Conservation (phyloP, 1,140 invertebrate species). For the Ruditapes philippinarum region DNA sequence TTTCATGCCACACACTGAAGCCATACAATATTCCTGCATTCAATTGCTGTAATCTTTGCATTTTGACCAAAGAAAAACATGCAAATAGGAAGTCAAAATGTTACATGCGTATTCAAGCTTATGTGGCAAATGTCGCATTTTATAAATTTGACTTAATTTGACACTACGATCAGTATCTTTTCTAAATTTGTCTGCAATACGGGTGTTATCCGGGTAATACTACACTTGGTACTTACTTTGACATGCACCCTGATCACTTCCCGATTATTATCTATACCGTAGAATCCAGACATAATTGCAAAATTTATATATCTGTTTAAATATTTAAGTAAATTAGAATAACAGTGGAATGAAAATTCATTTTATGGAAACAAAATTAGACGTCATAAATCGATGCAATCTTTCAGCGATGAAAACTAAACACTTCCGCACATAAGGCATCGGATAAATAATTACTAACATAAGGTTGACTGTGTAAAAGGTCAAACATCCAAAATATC, state of each 20-base stretch:
- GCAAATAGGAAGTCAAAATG: no score
- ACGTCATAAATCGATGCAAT: slow-evolving; percentile 50
- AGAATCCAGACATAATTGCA: slow-evolving; percentile 77
- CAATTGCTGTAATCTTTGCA: no score
- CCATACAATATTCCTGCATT: no score
- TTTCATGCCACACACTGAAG: no score
- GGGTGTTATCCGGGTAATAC: neutral
- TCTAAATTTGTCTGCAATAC: no score
- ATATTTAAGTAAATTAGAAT: neutral
- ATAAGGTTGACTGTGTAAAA: no score
- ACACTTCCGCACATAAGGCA: slow-evolving; percentile 20
- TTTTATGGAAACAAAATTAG: neutral
- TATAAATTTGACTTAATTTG: no score
- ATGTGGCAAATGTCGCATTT: no score
- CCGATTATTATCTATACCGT: slow-evolving; percentile 75
- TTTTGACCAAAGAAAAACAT: no score
- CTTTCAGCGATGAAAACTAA: slow-evolving; percentile 26
- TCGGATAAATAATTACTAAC: slow-evolving; percentile 2
- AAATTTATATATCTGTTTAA: neutral
- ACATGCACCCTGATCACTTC: slow-evolving; percentile 79
- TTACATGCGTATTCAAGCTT: no score
- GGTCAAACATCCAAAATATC: no score
- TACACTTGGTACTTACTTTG: slow-evolving; percentile 68
- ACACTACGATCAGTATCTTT: no score
- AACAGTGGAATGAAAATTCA: neutral